A percentile compares a stretch with the other conserved stretches of the same genome.
These are phyloP conservation scores for Scaptomyza graminum DNA, from an alignment of 1,140 invertebrate species.

Conservation along the genomic window DNA sequence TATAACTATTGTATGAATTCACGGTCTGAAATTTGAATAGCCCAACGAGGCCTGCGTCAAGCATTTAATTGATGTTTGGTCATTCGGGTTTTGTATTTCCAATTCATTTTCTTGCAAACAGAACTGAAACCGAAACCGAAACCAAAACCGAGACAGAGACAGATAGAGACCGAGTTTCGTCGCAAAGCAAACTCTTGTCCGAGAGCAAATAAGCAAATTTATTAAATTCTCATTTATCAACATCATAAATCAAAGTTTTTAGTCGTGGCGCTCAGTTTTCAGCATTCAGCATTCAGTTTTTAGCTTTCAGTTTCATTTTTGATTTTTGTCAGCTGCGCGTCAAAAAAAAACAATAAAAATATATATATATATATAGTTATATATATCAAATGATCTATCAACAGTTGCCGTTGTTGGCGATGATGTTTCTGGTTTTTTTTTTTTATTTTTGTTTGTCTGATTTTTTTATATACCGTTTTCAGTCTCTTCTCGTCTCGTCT, in stretches of 20 bases:
- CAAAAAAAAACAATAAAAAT: constrained; percentile 20
- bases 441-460: not conserved
- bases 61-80: constrained; percentile 62
- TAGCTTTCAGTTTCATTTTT: constrained; percentile 41
- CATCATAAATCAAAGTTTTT: constrained; percentile 72
- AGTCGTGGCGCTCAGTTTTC: constrained; percentile 4
- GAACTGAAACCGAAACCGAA: constrained; percentile 28
- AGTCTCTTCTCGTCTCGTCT: constrained; percentile 8
- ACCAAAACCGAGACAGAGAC: constrained; percentile 13
- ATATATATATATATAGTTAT: constrained; percentile 21
- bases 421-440: constrained; percentile 33
- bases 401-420: constrained; percentile 73
- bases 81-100: constrained; percentile 14
- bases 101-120: constrained; percentile 22
- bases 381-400: constrained; percentile 71
- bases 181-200: not conserved
- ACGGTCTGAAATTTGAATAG: constrained; percentile 15
- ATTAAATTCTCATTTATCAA: constrained; percentile 82
- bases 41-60: constrained; percentile 2
- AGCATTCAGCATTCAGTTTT: constrained; percentile 6
- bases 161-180: not conserved
- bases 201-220: constrained; percentile 69
- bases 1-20: not conserved
- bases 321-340: constrained; percentile 39
- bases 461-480: constrained; percentile 10